Percentiles rank a stretch among this genome's conserved stretches.
Conservation (phyloP, 2,888 invertebrate species). For the Galeopsomyia nigrocyanea region DNA sequence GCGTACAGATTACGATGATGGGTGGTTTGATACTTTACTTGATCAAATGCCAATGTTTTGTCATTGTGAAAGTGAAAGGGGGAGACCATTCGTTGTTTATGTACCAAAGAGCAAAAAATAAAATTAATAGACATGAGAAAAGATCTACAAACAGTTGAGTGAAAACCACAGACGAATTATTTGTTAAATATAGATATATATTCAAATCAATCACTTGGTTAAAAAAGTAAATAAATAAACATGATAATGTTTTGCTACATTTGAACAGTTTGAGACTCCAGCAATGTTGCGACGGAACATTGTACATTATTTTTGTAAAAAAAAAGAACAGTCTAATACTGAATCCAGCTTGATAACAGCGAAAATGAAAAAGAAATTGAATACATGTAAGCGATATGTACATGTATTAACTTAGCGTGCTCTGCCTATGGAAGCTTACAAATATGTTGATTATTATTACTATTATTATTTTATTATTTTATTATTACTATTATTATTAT, state of each 20-base stretch:
- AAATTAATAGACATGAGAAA: slow-evolving; percentile 52
- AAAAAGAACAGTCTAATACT: slow-evolving; percentile 35
- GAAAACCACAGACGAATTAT: slow-evolving; percentile 48
- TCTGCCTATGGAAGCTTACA: slow-evolving; percentile 65
- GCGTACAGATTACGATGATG: slow-evolving; percentile 55
- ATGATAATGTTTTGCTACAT: slow-evolving; percentile 41
- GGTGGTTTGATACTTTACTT: slow-evolving; percentile 57
- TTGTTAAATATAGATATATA: slow-evolving; percentile 23
- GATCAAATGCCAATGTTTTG: slow-evolving; percentile 42
- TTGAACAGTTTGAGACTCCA: slow-evolving; percentile 55
- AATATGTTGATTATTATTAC: slow-evolving; percentile 65
- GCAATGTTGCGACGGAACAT: slow-evolving; percentile 63
- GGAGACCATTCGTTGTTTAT: slow-evolving; percentile 66
- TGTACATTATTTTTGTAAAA: slow-evolving; percentile 67
- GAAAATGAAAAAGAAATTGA: slow-evolving; percentile 43
- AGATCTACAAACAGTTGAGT: neutral
- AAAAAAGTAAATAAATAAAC: slow-evolving; percentile 37
- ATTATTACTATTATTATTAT: slow-evolving; percentile 46
- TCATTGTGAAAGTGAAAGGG: slow-evolving; percentile 59
- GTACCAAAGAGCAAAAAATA: slow-evolving; percentile 65
- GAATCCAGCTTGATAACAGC: slow-evolving; percentile 23
- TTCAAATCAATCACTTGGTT: slow-evolving; percentile 12
- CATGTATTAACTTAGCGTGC: slow-evolving; percentile 64
- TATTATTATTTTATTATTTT: slow-evolving; percentile 50
- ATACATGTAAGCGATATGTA: slow-evolving; percentile 53